These are phyloP conservation scores for Sinopyrophorus schimmeli DNA, from an alignment of 2,888 invertebrate species.

Conservation along the genomic window DNA sequence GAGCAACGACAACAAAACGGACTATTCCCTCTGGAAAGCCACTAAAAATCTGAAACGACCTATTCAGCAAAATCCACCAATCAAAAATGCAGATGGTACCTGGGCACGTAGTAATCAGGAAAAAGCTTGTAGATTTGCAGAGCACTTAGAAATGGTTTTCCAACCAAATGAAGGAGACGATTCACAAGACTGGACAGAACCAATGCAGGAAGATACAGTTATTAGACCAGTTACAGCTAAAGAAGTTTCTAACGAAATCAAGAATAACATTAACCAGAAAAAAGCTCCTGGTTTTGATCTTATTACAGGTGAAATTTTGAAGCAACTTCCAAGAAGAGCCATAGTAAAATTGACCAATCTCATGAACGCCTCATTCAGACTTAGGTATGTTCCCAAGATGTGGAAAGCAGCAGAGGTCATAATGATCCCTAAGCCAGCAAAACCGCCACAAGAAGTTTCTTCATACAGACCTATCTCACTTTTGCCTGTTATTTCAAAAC, in stretches of 20 bases:
- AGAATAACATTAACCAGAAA: background rate
- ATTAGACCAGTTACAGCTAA: too few relatives aligned
- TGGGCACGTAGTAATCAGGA: constrained; percentile 8
- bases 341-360: constrained; percentile 8
- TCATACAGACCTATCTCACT: constrained; percentile 27
- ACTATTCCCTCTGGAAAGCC: constrained; percentile 9
- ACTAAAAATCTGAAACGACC: constrained; percentile 6
- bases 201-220: too few relatives aligned
- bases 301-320: background rate
- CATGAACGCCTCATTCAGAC: constrained; percentile 4
- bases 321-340: constrained; percentile 12
- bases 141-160: constrained; percentile 7
- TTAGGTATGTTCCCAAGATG: constrained; percentile 7
- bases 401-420: constrained; percentile 25
- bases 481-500: constrained; percentile 4
- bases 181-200: constrained; percentile 3
- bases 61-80: constrained; percentile 12
- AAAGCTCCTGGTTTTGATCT: constrained; percentile 6
- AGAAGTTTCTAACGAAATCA: too few relatives aligned
- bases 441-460: constrained; percentile 26
- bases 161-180: constrained; percentile 10
- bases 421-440: constrained; percentile 38
- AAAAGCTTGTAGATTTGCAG: constrained; percentile 10
- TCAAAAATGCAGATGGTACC: constrained; percentile 7
- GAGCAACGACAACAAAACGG: constrained; percentile 13